These are phyloP conservation scores for Lamellibrachia satsuma DNA, from an alignment of 2,888 invertebrate genomes.

Conservation along the genomic window DNA sequence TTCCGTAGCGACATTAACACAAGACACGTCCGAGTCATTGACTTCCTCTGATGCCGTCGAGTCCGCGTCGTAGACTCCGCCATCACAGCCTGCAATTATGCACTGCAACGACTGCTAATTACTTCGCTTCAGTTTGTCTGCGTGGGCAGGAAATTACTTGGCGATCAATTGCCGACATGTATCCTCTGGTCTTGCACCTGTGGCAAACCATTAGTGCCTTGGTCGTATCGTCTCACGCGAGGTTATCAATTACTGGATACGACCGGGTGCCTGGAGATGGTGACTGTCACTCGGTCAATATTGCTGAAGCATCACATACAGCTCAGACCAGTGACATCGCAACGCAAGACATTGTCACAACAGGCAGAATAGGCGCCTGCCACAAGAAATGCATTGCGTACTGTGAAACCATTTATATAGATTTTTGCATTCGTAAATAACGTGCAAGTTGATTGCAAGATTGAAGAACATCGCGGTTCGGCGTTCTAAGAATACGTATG, in stretches of 20 bases:
- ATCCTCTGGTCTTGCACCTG: background rate
- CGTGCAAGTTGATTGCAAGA: background rate
- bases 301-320: background rate
- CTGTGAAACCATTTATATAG: background rate
- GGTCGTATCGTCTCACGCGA: background rate
- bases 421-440: background rate
- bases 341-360: background rate
- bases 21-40: constrained; percentile 10
- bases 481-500: background rate
- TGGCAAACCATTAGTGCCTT: background rate
- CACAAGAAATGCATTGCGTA: background rate
- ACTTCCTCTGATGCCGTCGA: background rate
- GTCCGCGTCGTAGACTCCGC: background rate
- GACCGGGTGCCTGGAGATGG: background rate
- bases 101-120: background rate
- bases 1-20: background rate
- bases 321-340: background rate
- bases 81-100: background rate
- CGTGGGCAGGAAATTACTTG: background rate
- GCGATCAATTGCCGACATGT: background rate
- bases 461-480: background rate
- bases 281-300: background rate
- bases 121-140: background rate
- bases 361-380: background rate
- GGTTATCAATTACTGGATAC: background rate